Evolutionary conservation across 2,797 vertebrate species (phyloP).

Genomic region (Enteromius argenteus): DNA sequence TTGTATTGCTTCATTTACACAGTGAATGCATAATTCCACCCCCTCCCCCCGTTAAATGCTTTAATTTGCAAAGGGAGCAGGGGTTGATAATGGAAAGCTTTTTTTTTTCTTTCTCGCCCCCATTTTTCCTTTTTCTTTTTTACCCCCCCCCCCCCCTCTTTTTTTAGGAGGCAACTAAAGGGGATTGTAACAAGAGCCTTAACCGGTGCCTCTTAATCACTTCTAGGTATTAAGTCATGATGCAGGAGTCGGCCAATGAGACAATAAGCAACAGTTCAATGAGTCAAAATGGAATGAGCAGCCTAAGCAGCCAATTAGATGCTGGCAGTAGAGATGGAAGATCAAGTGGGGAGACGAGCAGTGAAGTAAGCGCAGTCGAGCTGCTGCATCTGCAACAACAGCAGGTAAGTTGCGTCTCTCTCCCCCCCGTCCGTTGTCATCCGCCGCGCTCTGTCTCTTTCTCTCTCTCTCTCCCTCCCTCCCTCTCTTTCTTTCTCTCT

Average conservation of each 20-base stretch:
- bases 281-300: conserved; percentile 99
- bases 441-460: conserved; percentile 60
- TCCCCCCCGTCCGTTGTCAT: conserved; percentile 59
- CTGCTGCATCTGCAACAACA: conserved; percentile 99
- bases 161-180: conserved; percentile 50
- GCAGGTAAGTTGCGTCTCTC: conserved; percentile 99
- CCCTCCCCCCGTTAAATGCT: conserved; percentile 80
- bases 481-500: neutral
- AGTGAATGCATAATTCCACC: conserved; percentile 87
- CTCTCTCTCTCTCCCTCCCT: conserved; percentile 32
- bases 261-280: conserved; percentile 99
- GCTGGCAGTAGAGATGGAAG: conserved; percentile 99
- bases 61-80: conserved; percentile 97
- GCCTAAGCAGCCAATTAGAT: conserved; percentile 99
- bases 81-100: conserved; percentile 90
- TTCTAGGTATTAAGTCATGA: conserved; percentile 99
- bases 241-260: conserved; percentile 99
- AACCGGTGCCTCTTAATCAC: conserved; percentile 99
- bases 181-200: conserved; percentile 87
- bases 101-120: conserved; percentile 27
- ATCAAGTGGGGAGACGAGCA: conserved; percentile 98
- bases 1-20: conserved; percentile 94
- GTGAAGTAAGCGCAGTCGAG: conserved; percentile 99
- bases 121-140: conserved; percentile 15
- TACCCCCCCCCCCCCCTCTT: conserved; percentile 23